These are phyloP conservation scores for Onychomys arenicola DNA, from an alignment of 2,797 vertebrate species.

Conservation along the genomic window DNA sequence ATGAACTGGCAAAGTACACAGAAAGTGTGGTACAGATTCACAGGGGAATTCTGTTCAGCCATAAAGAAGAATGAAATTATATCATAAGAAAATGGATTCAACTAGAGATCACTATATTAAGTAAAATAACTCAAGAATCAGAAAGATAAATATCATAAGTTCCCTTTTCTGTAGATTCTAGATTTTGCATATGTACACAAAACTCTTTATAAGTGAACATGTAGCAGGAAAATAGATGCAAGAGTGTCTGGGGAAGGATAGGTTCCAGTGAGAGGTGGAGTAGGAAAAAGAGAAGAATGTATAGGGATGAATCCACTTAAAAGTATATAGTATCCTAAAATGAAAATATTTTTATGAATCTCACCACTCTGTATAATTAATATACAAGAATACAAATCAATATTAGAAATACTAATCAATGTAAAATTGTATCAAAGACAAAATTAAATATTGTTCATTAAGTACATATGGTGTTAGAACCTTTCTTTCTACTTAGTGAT, in stretches of 20 bases:
- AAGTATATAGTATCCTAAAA: background rate
- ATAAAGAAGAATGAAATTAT: background rate
- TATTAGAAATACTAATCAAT: background rate
- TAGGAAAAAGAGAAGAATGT: background rate
- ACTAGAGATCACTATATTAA: background rate
- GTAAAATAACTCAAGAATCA: background rate
- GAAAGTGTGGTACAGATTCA: background rate
- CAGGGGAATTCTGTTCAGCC: background rate
- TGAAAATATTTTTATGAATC: background rate
- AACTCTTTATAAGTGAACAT: background rate
- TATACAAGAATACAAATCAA: background rate
- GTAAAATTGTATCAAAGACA: background rate
- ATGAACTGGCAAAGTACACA: background rate
- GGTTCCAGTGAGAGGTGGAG: background rate
- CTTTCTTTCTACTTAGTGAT: background rate
- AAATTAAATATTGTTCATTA: background rate
- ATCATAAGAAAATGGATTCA: background rate
- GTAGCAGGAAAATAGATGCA: background rate
- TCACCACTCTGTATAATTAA: background rate
- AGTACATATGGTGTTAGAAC: background rate
- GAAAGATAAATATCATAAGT: background rate
- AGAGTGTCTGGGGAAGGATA: background rate
- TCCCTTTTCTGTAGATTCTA: background rate
- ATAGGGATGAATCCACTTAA: background rate
- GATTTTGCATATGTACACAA: background rate